Evolutionary conservation across 2,888 invertebrate species (phyloP).

Genomic region (Rhimphoctona megacephalus): DNA sequence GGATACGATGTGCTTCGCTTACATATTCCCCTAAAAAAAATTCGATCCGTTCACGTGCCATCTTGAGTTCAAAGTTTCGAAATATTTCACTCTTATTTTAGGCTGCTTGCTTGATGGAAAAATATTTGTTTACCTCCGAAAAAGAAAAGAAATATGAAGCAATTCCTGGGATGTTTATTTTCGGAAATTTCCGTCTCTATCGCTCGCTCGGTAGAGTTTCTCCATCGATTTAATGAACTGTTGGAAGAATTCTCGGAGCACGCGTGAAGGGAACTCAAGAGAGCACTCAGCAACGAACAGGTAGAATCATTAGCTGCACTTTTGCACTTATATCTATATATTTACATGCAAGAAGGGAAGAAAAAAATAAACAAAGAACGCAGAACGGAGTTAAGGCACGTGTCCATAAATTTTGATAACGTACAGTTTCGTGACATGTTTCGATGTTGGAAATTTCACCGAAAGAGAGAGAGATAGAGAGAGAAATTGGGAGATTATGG

Average conservation of each 20-base stretch:
- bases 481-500: not conserved
- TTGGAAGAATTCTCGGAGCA: constrained; percentile 3
- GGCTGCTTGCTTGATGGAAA: not conserved
- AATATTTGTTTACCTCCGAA: not conserved
- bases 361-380: not conserved
- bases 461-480: constrained; percentile 22
- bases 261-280: not conserved
- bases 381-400: constrained; percentile 24
- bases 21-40: not conserved
- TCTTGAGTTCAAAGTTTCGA: constrained; percentile 13
- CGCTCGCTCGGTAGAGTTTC: constrained; percentile 23
- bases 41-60: not conserved
- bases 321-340: not conserved
- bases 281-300: constrained; percentile 22
- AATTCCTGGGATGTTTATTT: constrained; percentile 13
- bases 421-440: constrained; percentile 24
- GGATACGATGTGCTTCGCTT: constrained; percentile 38
- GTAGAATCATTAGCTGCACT: constrained; percentile 7
- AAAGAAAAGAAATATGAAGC: constrained; percentile 7
- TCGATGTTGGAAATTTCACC: constrained; percentile 19
- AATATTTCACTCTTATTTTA: constrained; percentile 13
- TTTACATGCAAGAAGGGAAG: not conserved
- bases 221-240: constrained; percentile 31
- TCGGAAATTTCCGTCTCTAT: not conserved
- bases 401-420: constrained; percentile 51